These are phyloP conservation scores for Heteronetta atricapilla DNA, from an alignment of 2,113 vertebrate genomes.

Conservation along the genomic window DNA sequence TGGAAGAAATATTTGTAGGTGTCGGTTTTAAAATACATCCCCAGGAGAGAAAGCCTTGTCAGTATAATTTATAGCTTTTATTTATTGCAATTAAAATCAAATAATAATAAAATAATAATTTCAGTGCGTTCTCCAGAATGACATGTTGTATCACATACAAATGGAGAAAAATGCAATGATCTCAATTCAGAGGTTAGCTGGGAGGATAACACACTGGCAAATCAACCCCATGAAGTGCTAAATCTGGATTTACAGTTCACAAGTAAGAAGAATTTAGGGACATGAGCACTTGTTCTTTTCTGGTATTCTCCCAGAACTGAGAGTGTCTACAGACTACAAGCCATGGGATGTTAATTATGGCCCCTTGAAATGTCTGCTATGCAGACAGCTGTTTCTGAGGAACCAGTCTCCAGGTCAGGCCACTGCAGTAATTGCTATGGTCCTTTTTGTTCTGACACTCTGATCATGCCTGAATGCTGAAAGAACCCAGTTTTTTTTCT, in stretches of 20 bases:
- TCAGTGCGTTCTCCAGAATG: background rate
- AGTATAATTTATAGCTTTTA: accelerated
- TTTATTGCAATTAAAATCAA: background rate
- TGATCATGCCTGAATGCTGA: background rate
- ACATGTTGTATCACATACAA: background rate
- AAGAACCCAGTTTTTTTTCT: background rate
- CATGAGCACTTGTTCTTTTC: background rate
- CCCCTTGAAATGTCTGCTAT: background rate
- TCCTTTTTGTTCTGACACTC: background rate
- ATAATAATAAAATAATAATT: background rate
- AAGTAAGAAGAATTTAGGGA: background rate
- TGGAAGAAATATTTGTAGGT: background rate
- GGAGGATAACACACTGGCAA: background rate
- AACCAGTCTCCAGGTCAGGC: background rate
- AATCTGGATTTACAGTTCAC: background rate
- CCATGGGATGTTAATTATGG: background rate
- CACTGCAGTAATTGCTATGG: background rate
- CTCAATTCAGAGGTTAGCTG: background rate
- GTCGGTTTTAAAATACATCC: background rate
- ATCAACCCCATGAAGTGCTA: background rate
- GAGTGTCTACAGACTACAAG: background rate
- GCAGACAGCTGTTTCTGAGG: background rate
- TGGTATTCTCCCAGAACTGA: background rate
- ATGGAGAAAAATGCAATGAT: background rate
- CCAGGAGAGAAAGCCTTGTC: background rate